These are phyloP conservation scores for Trematocara stigmaticum DNA, from an alignment of 2,113 vertebrate species.

Conservation along the genomic window DNA sequence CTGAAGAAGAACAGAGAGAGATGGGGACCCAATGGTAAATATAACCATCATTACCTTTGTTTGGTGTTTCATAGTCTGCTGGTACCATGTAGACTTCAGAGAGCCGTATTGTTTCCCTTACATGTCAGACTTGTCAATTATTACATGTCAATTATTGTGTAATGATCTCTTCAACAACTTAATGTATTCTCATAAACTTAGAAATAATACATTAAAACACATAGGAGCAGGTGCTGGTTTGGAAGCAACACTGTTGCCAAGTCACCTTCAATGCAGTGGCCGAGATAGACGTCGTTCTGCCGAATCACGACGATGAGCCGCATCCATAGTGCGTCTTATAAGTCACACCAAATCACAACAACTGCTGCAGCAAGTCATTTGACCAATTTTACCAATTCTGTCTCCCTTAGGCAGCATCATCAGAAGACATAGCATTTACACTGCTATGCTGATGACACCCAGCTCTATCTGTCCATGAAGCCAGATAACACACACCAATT, in stretches of 20 bases:
- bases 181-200: neutral
- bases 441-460: neutral
- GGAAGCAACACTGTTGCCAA: neutral
- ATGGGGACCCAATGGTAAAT: constrained; percentile 76
- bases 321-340: neutral
- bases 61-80: neutral
- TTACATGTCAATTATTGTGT: neutral
- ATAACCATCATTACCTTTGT: neutral
- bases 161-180: neutral
- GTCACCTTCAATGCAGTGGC: neutral
- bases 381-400: neutral
- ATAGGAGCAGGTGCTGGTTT: neutral
- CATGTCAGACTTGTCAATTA: neutral
- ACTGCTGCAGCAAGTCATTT: neutral
- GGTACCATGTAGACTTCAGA: neutral
- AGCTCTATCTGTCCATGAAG: neutral
- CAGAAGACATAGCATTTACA: rapidly evolving
- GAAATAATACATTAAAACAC: neutral
- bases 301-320: neutral
- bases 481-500: neutral
- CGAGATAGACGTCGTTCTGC: neutral
- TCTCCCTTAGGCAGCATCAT: neutral
- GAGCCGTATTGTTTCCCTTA: neutral
- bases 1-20: constrained; percentile 73
- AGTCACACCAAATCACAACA: neutral